These are phyloP conservation scores for Aleadryas rufinucha DNA, from an alignment of 2,113 vertebrate genomes.

Conservation along the genomic window DNA sequence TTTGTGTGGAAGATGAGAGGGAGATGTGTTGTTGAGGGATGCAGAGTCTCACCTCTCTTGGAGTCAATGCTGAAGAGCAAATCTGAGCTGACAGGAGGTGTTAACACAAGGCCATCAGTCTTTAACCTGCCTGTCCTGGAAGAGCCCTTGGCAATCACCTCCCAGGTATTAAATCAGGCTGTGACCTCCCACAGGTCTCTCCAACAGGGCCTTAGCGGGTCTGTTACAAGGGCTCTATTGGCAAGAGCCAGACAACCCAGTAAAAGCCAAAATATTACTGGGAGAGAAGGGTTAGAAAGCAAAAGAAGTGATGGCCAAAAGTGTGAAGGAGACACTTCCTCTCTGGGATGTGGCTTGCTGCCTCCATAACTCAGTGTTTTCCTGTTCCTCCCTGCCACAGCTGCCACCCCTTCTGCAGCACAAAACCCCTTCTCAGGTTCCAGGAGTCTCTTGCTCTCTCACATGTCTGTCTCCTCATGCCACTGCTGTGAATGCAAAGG, in stretches of 20 bases:
- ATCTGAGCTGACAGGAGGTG: background rate
- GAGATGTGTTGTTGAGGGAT: background rate
- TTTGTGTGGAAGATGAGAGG: background rate
- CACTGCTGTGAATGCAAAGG: background rate
- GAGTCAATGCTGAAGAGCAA: background rate
- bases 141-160: background rate
- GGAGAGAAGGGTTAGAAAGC: background rate
- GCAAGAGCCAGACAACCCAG: background rate
- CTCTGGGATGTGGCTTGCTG: background rate
- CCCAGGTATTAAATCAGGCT: background rate
- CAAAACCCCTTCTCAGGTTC: background rate
- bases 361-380: background rate
- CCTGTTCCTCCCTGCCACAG: background rate
- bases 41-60: background rate
- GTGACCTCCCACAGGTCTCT: background rate
- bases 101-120: background rate
- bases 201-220: background rate
- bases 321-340: background rate
- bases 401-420: background rate
- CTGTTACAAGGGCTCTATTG: background rate
- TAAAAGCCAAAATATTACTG: background rate
- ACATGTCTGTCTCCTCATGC: background rate
- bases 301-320: background rate
- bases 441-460: background rate
- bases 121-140: background rate